phyloP scores from a whole-genome alignment of 2,888 invertebrate genomes.

The Creontiades dilutus region DNA sequence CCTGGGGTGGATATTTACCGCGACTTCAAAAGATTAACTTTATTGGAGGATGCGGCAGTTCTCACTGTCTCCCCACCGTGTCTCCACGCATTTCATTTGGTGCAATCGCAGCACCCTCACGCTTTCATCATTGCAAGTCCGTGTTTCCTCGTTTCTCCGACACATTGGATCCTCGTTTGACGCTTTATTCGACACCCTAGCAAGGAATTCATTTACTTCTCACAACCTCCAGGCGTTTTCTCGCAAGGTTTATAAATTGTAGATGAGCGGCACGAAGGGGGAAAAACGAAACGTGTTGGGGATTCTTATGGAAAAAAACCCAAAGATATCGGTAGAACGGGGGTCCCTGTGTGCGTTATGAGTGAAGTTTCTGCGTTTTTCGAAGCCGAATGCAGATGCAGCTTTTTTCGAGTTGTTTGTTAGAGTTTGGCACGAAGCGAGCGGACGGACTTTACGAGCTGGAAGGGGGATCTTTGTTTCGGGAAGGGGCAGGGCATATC shows the following conservation, averaged over 20 bases:
- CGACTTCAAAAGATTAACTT: slow-evolving; percentile 11
- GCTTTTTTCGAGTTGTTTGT: slow-evolving; percentile 64
- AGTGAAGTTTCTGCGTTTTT: slow-evolving; percentile 47
- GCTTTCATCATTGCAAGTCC: slow-evolving; percentile 24
- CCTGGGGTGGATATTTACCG: background rate
- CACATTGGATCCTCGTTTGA: background rate
- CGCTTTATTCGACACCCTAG: background rate
- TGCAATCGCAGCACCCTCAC: background rate
- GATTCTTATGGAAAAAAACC: slow-evolving; percentile 33
- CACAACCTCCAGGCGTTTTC: slow-evolving; percentile 32
- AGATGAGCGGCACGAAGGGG: slow-evolving; percentile 21
- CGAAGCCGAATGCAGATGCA: slow-evolving; percentile 57
- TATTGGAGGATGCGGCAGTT: slow-evolving; percentile 23
- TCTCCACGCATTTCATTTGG: background rate
- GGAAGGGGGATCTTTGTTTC: slow-evolving; percentile 63
- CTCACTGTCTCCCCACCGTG: slow-evolving; percentile 8
- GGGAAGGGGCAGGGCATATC: slow-evolving; percentile 67
- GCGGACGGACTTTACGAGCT: slow-evolving; percentile 69
- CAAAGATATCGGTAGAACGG: background rate
- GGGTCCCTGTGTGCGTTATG: background rate
- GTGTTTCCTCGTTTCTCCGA: background rate
- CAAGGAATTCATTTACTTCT: slow-evolving; percentile 8
- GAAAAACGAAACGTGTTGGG: slow-evolving; percentile 24
- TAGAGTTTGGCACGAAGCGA: slow-evolving; percentile 65
- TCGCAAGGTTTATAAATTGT: slow-evolving; percentile 48